Conservation (phyloP, 2,888 invertebrate species). For the Microctonus hyperodae region DNA sequence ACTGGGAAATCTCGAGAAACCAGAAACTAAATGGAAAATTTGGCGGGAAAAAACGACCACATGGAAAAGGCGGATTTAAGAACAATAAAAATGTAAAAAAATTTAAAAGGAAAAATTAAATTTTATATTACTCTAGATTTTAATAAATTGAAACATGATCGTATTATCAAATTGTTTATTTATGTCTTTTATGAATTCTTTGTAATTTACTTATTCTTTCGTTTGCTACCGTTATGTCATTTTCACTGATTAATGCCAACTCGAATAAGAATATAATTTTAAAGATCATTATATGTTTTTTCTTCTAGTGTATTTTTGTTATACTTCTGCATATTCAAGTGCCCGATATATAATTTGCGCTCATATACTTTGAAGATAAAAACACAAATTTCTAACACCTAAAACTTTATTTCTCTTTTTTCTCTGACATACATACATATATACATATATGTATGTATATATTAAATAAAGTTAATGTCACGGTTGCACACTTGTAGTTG, state of each 20-base stretch:
- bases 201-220: neutral
- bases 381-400: neutral
- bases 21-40: constrained; percentile 44
- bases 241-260: neutral
- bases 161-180: constrained; percentile 19
- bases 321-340: no score
- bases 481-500: neutral
- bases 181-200: neutral
- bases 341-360: no score
- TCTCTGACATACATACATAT: no score
- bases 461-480: neutral
- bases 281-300: neutral
- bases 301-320: constrained; percentile 6
- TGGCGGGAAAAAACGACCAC: constrained; percentile 36
- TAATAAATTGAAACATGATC: neutral
- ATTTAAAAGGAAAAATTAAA: constrained; percentile 42
- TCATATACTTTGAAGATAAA: neutral
- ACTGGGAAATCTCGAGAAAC: constrained; percentile 79
- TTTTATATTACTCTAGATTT: neutral
- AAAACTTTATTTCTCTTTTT: neutral
- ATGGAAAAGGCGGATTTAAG: constrained; percentile 41
- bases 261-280: neutral
- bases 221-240: neutral
- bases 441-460: no score
- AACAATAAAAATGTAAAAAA: constrained; percentile 45